Base-by-base conservation (phyloP, 2,888 invertebrate genomes). In the Drosophila tripunctata region DNA sequence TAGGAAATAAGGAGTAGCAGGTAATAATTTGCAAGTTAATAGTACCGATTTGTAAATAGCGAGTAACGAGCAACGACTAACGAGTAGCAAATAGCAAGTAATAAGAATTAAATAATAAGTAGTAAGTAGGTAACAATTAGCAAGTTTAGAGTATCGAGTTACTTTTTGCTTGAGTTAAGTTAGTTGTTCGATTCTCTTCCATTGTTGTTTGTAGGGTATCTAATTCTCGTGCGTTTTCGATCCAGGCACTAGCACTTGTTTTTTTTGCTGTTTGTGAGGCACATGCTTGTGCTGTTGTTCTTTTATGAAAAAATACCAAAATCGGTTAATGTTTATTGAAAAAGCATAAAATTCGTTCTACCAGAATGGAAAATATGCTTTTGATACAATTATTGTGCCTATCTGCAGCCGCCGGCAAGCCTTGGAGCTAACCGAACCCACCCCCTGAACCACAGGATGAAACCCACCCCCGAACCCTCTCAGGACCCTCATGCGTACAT, bases 321-420 rank as follows among this genome's bases (percentile, higher is more conserved):
- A 91, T 91, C 91, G 91, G 90, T 90, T 90, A 91, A 91, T 91
- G 91, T 91, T 91, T 91, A 91, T 91, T 91, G 91, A 91, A 91
- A 91, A 91, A 89, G 90, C 90, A 91, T 91, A 91, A 91, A 91
- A 91, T 90, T 90, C 91, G 90, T 90, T 91, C 91, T 90, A 91
- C 90, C 90, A 91, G 91, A 91, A 91, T 89, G 89, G 88, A 90
- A 91, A 91, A 91, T 91, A 91, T 91, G 91, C 90, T 88, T 90
- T 91, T 91, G 91, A 91, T 91, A 91, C 90, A 88, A 89, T 90
- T 88, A 87, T 83, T 82, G 81, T 85, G 79, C 86, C 86, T 82
- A 82, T 82, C 81, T 85, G 74, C 81, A 77, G 85, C 82, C 81
- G 64, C 67, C 80, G 79, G 75, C 43, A 63, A 60, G 14, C 54